Evolutionary conservation across 92 coral and sea anemone species (phyloP), one percentile per base, ranked within the genome.

Genomic region (Zoanthus sansibaricus): DNA sequence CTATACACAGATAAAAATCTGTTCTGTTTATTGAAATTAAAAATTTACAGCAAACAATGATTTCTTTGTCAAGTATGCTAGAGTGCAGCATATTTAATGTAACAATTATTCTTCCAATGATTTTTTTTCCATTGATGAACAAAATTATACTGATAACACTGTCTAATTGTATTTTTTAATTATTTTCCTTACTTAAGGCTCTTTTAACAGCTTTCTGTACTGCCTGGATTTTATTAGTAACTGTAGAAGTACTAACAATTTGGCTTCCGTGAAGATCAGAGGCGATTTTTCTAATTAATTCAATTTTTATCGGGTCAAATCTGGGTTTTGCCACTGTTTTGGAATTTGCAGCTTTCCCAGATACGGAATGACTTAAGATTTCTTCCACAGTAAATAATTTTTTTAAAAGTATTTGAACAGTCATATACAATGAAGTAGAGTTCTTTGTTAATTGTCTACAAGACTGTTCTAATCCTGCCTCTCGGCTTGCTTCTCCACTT

Each of bases 271-370:
- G 89, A 46, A 62, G 37, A 45, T 86, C 74, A 56, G 45, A 20
- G 33, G 83, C 73, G 2, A 86, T 76, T 1, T 49, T 75, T 33
- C 61, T 75, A 2, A 76, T 62, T 17, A 86, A 37, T 17, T 86
- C 84, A 55, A 86, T 25, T n/a, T 62, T 86, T 7, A n/a, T 18
- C 16, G 33, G 44, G 52, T 61, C 72, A 75, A 86, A 76, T 46
- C 64, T 86, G 47, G 89, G 89, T 33, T 86, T 86, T 9, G 89
- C 89, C 15, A 20, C 76, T 14, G 71, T 59, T 55, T 52, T 76
- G 9, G 77, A 75, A 52, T 86, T 86, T 11, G 89, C 74, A 37
- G 89, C 84, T 46, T 76, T 86, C 3, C 84, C 89, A 58, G 89
- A 86, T 4, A 86, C 83, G n/a, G 74, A 55, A 25, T 62, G 82